Conservation (phyloP, 1,140 invertebrate species). For the Dolichoris vasculosae region DNA sequence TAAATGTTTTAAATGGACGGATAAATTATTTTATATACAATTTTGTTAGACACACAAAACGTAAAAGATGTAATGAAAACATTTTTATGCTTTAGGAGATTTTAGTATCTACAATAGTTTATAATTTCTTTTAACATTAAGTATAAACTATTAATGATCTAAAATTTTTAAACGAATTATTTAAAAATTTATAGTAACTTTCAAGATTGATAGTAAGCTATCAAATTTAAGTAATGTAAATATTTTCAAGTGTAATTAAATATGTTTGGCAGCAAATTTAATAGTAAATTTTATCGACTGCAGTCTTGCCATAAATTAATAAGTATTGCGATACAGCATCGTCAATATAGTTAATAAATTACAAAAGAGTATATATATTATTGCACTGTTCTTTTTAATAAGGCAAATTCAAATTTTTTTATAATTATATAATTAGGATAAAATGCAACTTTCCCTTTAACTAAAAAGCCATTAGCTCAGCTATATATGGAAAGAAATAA, state of each 20-base stretch:
- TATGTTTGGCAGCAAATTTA: neutral
- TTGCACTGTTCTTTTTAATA: neutral
- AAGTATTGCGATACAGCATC: neutral
- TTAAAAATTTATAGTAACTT: neutral
- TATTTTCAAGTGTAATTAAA: neutral
- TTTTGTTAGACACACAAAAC: neutral
- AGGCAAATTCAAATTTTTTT: neutral
- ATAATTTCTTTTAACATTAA: neutral
- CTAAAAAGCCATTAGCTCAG: neutral
- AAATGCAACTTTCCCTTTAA: neutral
- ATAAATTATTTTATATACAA: neutral
- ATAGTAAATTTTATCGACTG: neutral
- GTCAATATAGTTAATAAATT: neutral
- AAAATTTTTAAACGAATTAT: neutral
- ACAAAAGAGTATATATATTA: neutral
- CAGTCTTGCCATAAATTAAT: neutral
- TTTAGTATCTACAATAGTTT: neutral
- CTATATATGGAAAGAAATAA: neutral
- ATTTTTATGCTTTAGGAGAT: neutral
- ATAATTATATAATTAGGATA: neutral
- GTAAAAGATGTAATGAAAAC: neutral
- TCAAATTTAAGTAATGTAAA: neutral
- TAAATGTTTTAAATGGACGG: neutral
- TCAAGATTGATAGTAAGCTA: neutral
- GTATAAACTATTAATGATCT: neutral